phyloP scores from a whole-genome alignment of 1,140 invertebrate genomes.

The Anthonomus grandis region DNA sequence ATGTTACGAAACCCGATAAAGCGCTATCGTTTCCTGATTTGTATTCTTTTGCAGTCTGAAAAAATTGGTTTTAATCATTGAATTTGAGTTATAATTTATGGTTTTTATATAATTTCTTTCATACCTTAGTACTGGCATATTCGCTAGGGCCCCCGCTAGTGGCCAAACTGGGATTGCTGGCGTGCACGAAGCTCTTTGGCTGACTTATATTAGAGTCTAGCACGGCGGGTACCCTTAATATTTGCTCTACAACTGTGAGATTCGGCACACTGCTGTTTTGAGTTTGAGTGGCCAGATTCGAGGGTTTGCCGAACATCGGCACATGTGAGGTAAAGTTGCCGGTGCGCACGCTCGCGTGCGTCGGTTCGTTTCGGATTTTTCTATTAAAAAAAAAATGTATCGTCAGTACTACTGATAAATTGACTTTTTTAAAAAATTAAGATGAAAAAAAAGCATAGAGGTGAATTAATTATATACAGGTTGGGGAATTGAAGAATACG shows the following conservation, averaged over 20 bases:
- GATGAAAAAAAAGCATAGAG: no score
- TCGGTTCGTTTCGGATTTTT: slow-evolving; percentile 46
- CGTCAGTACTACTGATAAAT: no score
- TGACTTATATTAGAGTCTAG: slow-evolving; percentile 31
- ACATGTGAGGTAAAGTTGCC: slow-evolving; percentile 48
- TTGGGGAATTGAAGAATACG: no score
- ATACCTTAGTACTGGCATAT: slow-evolving; percentile 29
- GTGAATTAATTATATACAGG: no score
- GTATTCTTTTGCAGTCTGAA: neutral
- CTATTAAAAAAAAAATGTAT: slow-evolving; percentile 50
- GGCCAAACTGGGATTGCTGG: slow-evolving; percentile 63
- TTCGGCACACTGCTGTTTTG: slow-evolving; percentile 43
- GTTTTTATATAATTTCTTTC: slow-evolving; percentile 28
- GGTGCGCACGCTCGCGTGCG: slow-evolving; percentile 39
- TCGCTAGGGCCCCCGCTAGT: slow-evolving; percentile 49
- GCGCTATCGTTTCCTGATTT: slow-evolving; percentile 38
- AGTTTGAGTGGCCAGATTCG: slow-evolving; percentile 32
- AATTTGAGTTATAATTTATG: neutral
- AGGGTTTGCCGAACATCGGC: slow-evolving; percentile 38
- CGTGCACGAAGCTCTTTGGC: slow-evolving; percentile 59
- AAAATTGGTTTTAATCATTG: neutral
- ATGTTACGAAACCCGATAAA: slow-evolving; percentile 56
- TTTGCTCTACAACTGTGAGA: slow-evolving; percentile 33
- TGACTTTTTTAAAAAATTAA: no score
- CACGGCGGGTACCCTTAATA: neutral